phyloP scores from a whole-genome alignment of 2,113 vertebrate genomes.

The Prunella fulvescens region DNA sequence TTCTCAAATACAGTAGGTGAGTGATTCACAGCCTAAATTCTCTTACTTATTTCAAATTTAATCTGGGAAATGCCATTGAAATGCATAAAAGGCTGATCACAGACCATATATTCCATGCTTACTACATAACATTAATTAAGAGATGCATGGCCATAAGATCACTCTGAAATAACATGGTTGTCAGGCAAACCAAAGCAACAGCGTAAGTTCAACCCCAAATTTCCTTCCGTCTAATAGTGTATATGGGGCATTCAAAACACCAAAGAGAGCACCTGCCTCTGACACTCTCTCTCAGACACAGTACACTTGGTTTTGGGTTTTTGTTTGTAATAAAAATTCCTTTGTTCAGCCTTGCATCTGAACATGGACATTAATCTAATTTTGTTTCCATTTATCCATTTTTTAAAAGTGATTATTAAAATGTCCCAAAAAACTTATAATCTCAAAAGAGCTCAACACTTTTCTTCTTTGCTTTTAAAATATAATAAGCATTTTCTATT shows the following conservation, averaged over 20 bases:
- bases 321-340: not conserved
- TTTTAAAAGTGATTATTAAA: not conserved
- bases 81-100: not conserved
- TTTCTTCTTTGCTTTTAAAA: not conserved
- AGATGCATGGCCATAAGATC: not conserved
- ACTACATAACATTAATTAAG: too few relatives aligned
- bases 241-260: not conserved
- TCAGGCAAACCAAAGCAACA: not conserved
- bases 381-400: not conserved
- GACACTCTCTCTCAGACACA: too few relatives aligned
- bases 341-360: not conserved
- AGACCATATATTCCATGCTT: not conserved
- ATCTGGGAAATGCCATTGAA: not conserved
- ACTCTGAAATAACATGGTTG: not conserved
- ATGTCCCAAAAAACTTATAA: not conserved
- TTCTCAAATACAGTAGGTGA: not conserved
- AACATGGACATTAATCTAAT: not conserved
- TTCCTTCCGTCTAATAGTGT: not conserved
- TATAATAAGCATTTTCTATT: not conserved
- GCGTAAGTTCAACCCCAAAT: not conserved
- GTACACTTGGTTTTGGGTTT: too few relatives aligned
- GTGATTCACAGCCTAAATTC: not conserved
- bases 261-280: not conserved
- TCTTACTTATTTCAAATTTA: not conserved
- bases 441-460: not conserved